These are phyloP conservation scores for Gallinago stenura DNA, from an alignment of 2,797 vertebrate genomes.

Conservation along the genomic window DNA sequence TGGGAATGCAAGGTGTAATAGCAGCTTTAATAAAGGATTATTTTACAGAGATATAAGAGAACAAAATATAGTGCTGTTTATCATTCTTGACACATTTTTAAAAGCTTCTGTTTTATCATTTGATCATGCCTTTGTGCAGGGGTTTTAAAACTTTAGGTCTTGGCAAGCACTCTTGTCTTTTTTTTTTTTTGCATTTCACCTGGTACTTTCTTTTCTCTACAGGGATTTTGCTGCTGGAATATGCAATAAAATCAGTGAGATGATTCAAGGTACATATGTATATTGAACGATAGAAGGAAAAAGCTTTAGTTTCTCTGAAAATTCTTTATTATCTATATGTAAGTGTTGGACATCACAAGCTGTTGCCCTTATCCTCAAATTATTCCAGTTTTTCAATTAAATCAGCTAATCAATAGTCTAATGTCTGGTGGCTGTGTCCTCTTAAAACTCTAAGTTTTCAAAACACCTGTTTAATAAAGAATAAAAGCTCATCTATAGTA, in stretches of 20 bases:
- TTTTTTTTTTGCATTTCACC: neutral
- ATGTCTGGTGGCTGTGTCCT: slow-evolving; percentile 69
- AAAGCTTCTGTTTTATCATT: neutral
- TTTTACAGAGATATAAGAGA: neutral
- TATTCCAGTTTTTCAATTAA: neutral
- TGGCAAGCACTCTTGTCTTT: neutral
- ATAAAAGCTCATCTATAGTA: neutral
- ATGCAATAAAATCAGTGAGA: slow-evolving; percentile 99
- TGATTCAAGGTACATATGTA: slow-evolving; percentile 94
- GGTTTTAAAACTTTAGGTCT: neutral
- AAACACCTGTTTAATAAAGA: neutral
- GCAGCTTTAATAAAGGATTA: neutral
- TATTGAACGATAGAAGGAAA: neutral
- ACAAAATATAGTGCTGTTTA: neutral
- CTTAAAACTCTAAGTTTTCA: neutral
- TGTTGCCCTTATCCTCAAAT: neutral
- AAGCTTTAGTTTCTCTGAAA: neutral
- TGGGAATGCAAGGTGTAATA: neutral
- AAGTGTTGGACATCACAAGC: neutral
- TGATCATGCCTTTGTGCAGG: neutral
- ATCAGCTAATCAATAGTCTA: slow-evolving; percentile 84
- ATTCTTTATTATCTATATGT: neutral
- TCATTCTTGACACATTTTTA: neutral
- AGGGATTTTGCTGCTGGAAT: slow-evolving; percentile 98
- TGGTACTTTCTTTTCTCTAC: slow-evolving; percentile 52